Base-by-base conservation (phyloP, 2,888 invertebrate genomes). In the Chymomyza caudatula region DNA sequence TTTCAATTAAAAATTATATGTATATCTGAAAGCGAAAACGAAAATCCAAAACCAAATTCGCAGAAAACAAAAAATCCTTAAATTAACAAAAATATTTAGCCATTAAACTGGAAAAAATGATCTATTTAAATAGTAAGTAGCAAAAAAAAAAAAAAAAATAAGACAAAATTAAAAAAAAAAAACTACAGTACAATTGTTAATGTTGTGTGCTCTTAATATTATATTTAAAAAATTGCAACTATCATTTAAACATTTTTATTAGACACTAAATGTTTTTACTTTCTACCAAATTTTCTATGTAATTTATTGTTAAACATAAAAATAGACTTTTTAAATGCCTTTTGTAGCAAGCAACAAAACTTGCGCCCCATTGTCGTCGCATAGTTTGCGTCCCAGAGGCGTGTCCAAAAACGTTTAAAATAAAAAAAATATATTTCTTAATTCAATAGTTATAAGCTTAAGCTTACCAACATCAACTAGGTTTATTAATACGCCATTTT, bases 51-150 rank as follows among this genome's bases (percentile, higher is more conserved):
- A 68, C 67, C 64, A 75, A 74, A 74, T 74, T 74, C 74, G 75
- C 74, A 74, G 75, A 74, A 74, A 74, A 74, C 29, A 37, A 37
- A 37, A 25, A 37, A 37, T 37, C 29, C 29, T 37, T 37, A 80
- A 80, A 80, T 73, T 83, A 69, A 80, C 80, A 47, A 74, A 70
- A 79, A 77, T 73, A 78, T 83, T 83, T 81, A 83, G 83, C 83
- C 71, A 78, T 83, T 81, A 76, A 80, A 80, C 83, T 83, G 80
- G 83, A 81, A 78, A 51, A 74, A 83, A 80, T 80, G 78, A 80
- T 70, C 74, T 78, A 83, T 83, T 81, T 83, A 81, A 72, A 83
- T 81, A 81, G 83, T 83, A 81, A 81, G 83, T 81, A 83, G 78
- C 72, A 80, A 82, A 67, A 72, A 73, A 69, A 65, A 52, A 61